Evolutionary conservation across 2,888 invertebrate species (phyloP), one percentile per base, ranked within the genome.

Genomic region (Sabatieria punctata): DNA sequence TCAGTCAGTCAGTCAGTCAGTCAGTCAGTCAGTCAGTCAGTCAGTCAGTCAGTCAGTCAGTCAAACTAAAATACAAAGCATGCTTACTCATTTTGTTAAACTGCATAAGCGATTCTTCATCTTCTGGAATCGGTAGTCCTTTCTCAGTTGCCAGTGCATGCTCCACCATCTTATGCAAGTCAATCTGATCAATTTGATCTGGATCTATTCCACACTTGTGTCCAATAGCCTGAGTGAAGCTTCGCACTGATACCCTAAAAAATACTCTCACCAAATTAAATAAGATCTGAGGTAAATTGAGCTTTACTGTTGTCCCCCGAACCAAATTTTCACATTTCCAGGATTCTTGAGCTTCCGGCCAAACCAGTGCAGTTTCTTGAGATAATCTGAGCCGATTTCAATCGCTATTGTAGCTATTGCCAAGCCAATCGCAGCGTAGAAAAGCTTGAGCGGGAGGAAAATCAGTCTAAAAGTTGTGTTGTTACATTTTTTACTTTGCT

Each of bases 391-490:
- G 13, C 41, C 41, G 26, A 27, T 24, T 27, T 41, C 41, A 22
- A 41, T 41, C 13, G 41, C 41, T 4, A 41, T 27, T 15, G 41
- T 41, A 22, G 41, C 22, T 18, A 41, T 41, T 3, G 41, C 41
- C 19, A 41, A 21, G 2, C 41, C 41, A 11, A 41, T 25, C 18
- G 26, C 24, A 15, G 41, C 41, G 18, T 41, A 41, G 21, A 25
- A 3, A 8, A 41, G 41, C 18, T 41, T 41, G 41, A 41, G 15
- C 13, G 41, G 41, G 21, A 41, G 26, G 41, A 41, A 41, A 8
- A 41, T 8, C 25, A 3, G n/a, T 25, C 26, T 41, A 24, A 4
- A 18, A 39, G n/a, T 4, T 19, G 22, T 4, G 4, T 18, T 6
- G 6, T 8, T 6, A 36, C 18, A n/a, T n/a, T n/a, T n/a, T n/a